Conservation (phyloP, 37 sponge, comb jelly and placozoan genomes). For the Spongia lamella region DNA sequence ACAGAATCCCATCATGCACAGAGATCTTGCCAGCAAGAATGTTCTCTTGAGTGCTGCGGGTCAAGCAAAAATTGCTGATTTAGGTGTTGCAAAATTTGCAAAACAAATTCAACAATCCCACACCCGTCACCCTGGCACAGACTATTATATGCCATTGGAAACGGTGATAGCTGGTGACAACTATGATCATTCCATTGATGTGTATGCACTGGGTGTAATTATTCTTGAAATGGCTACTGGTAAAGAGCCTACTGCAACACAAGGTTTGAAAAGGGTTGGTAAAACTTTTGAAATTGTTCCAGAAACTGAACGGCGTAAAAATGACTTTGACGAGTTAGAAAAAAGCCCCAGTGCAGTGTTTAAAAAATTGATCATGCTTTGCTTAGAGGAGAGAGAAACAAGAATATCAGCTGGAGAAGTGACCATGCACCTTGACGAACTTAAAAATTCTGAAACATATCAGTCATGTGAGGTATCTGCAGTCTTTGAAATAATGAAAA, state of each 20-base stretch:
- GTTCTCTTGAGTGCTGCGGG: conserved; percentile 54
- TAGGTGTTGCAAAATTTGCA: conserved; percentile 64
- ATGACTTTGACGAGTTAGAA: conserved; percentile 36
- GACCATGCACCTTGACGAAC: no score
- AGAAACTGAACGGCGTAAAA: conserved; percentile 57
- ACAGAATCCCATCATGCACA: conserved; percentile 61
- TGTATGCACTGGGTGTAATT: conserved; percentile 68
- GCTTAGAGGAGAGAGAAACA: no score
- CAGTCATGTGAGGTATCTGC: no score
- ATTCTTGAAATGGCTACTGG: conserved; percentile 60
- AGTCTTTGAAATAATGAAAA: no score
- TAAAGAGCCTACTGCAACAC: conserved; percentile 32
- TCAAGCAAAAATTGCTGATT: conserved; percentile 66
- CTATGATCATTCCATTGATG: conserved; percentile 46
- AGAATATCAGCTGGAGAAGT: no score
- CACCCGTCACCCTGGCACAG: conserved; percentile 73
- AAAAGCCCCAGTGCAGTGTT: no score
- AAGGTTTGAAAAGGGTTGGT: conserved; percentile 26
- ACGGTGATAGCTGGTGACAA: conserved; percentile 16
- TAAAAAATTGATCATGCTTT: no score
- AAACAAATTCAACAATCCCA: not conserved
- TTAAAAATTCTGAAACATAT: no score
- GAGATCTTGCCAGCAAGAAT: conserved; percentile 76
- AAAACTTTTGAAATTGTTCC: conserved; percentile 38
- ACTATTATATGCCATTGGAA: conserved; percentile 73